These are phyloP conservation scores for Mastigias papua DNA, from an alignment of 30 jellyfish, hydroid and myxozoan species.

Conservation along the genomic window DNA sequence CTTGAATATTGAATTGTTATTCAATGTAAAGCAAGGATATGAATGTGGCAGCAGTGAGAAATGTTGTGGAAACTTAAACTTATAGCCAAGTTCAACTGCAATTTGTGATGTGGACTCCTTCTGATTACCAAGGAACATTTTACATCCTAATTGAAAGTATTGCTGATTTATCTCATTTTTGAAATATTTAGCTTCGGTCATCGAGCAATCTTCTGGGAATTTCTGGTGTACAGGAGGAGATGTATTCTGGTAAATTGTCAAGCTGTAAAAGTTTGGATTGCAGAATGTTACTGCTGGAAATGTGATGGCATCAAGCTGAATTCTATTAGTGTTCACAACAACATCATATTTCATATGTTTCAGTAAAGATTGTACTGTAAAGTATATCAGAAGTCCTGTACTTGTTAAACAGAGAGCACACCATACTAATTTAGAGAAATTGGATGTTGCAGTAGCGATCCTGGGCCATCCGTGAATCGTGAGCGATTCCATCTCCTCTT, in stretches of 20 bases:
- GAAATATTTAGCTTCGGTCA: not conserved
- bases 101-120: not conserved
- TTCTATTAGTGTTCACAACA: not conserved
- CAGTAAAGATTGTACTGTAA: not conserved
- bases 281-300: conserved; percentile 68
- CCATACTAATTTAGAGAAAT: conserved; percentile 24
- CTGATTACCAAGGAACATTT: conserved; percentile 15
- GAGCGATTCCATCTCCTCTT: conserved; percentile 27
- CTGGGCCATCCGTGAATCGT: conserved; percentile 69
- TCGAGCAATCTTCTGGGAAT: conserved; percentile 54
- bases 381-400: not conserved
- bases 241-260: not conserved
- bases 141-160: conserved; percentile 24
- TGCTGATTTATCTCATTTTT: conserved; percentile 8
- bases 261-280: conserved; percentile 10
- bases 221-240: not conserved
- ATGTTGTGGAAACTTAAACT: conserved; percentile 26
- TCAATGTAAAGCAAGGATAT: conserved; percentile 52
- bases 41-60: not conserved
- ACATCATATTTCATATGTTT: not conserved
- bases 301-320: not conserved
- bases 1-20: not conserved
- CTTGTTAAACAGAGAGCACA: conserved; percentile 15
- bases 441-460: not conserved
- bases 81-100: too few relatives aligned